Percentiles rank a stretch among this genome's conserved stretches.
These are phyloP conservation scores for Julus scanicus DNA, from an alignment of 2,888 invertebrate species.

Conservation along the genomic window DNA sequence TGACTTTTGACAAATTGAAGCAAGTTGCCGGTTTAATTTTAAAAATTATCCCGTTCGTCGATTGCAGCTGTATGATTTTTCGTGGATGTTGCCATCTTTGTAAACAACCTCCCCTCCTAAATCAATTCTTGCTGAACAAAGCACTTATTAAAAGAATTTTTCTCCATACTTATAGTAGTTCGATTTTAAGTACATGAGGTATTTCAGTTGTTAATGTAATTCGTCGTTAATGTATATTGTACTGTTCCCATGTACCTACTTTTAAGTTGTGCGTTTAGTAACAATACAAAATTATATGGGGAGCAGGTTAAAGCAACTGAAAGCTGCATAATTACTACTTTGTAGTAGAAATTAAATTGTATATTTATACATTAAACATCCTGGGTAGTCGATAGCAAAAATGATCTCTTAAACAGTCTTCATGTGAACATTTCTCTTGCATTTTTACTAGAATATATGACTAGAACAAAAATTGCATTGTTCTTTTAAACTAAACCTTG, in stretches of 20 bases:
- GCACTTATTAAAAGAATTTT: too few relatives aligned
- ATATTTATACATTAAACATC: neutral
- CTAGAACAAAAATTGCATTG: neutral
- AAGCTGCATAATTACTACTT: neutral
- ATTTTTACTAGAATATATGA: neutral
- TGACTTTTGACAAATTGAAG: constrained; percentile 29
- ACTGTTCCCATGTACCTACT: too few relatives aligned
- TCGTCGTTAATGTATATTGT: too few relatives aligned
- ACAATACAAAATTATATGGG: too few relatives aligned
- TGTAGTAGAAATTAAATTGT: neutral
- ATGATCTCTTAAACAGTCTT: neutral
- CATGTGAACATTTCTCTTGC: neutral
- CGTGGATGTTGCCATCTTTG: neutral
- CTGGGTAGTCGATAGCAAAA: neutral
- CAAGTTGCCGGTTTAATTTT: neutral
- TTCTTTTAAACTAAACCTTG: neutral
- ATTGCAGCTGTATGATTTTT: neutral
- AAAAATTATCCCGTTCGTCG: neutral
- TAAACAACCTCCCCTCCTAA: too few relatives aligned
- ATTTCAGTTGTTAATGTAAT: too few relatives aligned
- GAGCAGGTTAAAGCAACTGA: neutral
- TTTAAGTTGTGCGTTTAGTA: too few relatives aligned
- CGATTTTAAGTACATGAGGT: too few relatives aligned
- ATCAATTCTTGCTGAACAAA: too few relatives aligned
- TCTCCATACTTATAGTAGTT: too few relatives aligned